Evolutionary conservation across 92 coral and sea anemone genomes (phyloP).

Genomic region (Nematostella vectensis): DNA sequence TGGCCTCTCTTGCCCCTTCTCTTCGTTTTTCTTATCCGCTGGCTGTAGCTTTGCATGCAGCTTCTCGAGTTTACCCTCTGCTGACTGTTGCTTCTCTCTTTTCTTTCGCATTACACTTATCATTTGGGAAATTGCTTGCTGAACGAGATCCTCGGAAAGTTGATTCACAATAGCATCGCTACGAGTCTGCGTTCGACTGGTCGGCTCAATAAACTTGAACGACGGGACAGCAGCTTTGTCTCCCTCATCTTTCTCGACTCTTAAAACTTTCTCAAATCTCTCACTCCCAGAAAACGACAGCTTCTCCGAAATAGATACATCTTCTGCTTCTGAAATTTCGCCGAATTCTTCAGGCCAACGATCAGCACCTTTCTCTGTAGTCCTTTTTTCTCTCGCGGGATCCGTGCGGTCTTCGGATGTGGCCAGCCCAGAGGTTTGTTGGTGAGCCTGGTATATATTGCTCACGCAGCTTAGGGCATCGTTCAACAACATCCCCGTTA

Average conservation of each 20-base stretch:
- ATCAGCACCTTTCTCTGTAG: constrained; percentile 9
- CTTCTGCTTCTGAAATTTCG: constrained; percentile 42
- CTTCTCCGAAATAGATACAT: constrained; percentile 42
- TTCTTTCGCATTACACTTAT: constrained; percentile 60
- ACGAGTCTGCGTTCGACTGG: constrained; percentile 11
- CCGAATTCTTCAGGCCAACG: constrained; percentile 17
- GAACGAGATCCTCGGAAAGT: constrained; percentile 65
- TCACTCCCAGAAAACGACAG: constrained; percentile 43
- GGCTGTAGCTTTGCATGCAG: constrained; percentile 8
- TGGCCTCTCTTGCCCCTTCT: constrained; percentile 5
- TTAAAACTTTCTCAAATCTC: neutral
- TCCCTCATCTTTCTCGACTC: constrained; percentile 4
- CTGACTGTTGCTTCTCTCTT: constrained; percentile 30
- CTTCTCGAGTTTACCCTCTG: constrained; percentile 7
- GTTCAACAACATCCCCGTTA: constrained; percentile 34
- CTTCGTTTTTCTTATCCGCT: constrained; percentile 10
- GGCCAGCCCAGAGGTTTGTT: constrained; percentile 5
- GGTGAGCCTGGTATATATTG: constrained; percentile 41
- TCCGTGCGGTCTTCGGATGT: neutral
- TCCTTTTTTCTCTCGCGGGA: neutral
- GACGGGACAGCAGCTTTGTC: constrained; percentile 3
- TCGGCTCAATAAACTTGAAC: neutral
- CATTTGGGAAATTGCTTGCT: constrained; percentile 90
- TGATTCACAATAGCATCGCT: constrained; percentile 28
- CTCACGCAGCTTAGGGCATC: constrained; percentile 56